phyloP scores from a whole-genome alignment of 1,140 invertebrate genomes.

The Solenopsis fugax region DNA sequence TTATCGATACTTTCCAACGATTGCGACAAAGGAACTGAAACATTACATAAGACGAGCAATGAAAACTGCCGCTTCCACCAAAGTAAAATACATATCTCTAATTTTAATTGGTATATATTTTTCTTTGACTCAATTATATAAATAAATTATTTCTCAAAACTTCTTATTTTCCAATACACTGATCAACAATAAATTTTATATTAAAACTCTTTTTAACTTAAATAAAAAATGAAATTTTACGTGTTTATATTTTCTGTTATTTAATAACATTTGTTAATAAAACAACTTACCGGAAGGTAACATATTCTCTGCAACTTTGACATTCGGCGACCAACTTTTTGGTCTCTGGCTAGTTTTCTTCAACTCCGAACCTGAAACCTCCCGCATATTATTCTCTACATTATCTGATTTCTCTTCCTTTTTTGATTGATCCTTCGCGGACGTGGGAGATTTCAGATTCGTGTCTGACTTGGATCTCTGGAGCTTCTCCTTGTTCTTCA shows the following conservation, averaged over 20 bases:
- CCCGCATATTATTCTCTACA: conserved; percentile 74
- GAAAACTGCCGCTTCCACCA: background rate
- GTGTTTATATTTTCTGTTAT: background rate
- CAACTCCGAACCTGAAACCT: conserved; percentile 80
- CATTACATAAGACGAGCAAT: background rate
- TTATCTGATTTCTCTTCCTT: conserved; percentile 82
- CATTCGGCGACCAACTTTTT: conserved; percentile 94
- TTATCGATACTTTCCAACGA: conserved; percentile 86
- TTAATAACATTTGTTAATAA: no score
- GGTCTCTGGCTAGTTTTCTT: conserved; percentile 88
- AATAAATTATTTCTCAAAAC: background rate
- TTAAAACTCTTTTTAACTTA: background rate
- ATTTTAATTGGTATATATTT: background rate
- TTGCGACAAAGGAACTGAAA: conserved; percentile 85
- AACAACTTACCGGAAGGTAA: conserved; percentile 74
- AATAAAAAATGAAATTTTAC: conserved; percentile 4
- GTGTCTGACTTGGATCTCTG: conserved; percentile 97
- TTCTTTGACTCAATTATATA: conserved; percentile 14
- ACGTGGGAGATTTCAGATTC: conserved; percentile 92
- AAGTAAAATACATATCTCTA: conserved; percentile 5
- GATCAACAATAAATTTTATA: background rate
- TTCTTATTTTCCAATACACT: background rate
- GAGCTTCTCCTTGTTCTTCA: conserved; percentile 97
- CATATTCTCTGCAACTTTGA: conserved; percentile 88
- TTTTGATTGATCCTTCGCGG: conserved; percentile 83